phyloP scores from a whole-genome alignment of 2,113 vertebrate species.

The Amphiprion percula region DNA sequence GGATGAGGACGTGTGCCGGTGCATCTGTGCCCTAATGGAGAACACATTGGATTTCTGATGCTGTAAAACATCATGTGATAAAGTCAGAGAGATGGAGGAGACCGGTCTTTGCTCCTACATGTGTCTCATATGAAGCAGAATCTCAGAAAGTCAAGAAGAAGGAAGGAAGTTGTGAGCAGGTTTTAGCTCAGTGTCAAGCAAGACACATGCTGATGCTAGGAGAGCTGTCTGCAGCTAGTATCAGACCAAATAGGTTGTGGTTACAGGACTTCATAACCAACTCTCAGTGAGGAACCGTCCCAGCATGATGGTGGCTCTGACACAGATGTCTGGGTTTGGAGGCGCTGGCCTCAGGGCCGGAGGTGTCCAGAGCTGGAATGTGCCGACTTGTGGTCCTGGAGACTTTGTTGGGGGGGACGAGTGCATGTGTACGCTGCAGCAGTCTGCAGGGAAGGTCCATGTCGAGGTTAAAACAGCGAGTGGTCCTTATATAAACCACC shows the following conservation, averaged over 20 bases:
- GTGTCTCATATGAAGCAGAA: neutral
- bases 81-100: neutral
- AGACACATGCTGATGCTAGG: neutral
- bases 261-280: constrained; percentile 13
- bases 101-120: constrained; percentile 10
- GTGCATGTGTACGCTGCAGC: constrained; percentile 52
- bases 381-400: constrained; percentile 55
- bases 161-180: neutral
- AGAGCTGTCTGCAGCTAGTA: neutral
- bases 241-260: constrained; percentile 16
- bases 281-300: constrained; percentile 36
- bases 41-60: constrained; percentile 46
- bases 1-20: constrained; percentile 58
- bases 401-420: constrained; percentile 34
- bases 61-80: constrained; percentile 46
- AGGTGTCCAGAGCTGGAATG: constrained; percentile 71
- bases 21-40: constrained; percentile 56
- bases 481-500: constrained; percentile 74
- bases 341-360: constrained; percentile 33
- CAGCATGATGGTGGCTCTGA: constrained; percentile 55
- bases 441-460: constrained; percentile 53
- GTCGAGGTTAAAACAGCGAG: constrained; percentile 69
- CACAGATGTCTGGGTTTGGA: constrained; percentile 68
- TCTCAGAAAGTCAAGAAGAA: neutral
- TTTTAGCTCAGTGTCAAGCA: neutral